phyloP scores from a whole-genome alignment of 2,797 vertebrate species.

The Fistularia tabacaria region DNA sequence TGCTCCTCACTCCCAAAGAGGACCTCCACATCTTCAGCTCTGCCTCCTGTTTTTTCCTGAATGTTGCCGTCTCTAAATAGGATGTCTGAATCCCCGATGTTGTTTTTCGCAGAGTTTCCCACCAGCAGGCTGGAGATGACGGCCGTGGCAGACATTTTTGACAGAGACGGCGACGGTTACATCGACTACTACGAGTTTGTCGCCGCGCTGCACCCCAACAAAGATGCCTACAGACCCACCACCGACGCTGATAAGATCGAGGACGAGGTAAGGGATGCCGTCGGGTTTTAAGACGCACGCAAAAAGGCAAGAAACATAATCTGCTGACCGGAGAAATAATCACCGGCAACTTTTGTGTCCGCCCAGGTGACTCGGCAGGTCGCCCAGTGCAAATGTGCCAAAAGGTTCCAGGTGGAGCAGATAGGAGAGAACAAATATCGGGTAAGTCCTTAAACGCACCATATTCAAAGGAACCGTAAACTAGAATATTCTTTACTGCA shows the following conservation, averaged over 20 bases:
- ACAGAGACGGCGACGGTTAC: slow-evolving; percentile 95
- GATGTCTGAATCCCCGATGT: neutral
- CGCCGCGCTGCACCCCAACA: slow-evolving; percentile 96
- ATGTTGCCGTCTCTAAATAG: neutral
- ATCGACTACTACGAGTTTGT: slow-evolving; percentile 99
- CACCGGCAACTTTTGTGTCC: neutral
- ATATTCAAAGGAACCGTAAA: neutral
- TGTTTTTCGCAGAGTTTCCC: slow-evolving; percentile 77
- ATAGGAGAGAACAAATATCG: slow-evolving; percentile 99
- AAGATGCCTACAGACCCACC: slow-evolving; percentile 95
- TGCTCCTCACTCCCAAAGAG: too few species aligned
- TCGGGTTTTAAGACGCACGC: too few species aligned
- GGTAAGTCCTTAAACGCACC: slow-evolving; percentile 73
- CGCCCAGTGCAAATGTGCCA: slow-evolving; percentile 98
- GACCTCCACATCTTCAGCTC: too few species aligned
- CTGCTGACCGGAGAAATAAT: too few species aligned
- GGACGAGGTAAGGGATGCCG: slow-evolving; percentile 82
- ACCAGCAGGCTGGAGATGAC: slow-evolving; percentile 97
- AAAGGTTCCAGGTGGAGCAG: slow-evolving; percentile 98
- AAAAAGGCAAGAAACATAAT: too few species aligned
- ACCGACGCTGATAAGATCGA: slow-evolving; percentile 99
- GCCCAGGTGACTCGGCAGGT: slow-evolving; percentile 95
- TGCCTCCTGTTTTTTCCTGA: too few species aligned
- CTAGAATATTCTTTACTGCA: too few species aligned
- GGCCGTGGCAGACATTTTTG: slow-evolving; percentile 97